Evolutionary conservation across 2,113 vertebrate genomes (phyloP).

Genomic region (Nibea coibor): DNA sequence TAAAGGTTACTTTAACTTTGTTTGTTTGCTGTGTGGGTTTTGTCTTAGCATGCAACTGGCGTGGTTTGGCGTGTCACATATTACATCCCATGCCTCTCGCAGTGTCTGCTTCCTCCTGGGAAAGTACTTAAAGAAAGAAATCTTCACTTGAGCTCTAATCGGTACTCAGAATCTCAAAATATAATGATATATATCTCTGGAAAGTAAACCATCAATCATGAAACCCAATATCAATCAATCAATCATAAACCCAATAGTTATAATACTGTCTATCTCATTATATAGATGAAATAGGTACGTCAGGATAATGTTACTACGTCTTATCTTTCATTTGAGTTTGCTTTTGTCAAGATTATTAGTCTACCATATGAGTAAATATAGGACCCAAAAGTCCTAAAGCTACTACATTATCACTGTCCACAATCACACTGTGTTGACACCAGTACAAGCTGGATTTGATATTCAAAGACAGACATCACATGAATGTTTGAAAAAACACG

Average conservation of each 20-base stretch:
- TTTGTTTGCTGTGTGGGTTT: neutral
- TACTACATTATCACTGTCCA: too few relatives aligned
- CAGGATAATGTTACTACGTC: neutral
- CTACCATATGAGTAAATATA: neutral
- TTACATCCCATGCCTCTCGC: neutral
- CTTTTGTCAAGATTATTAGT: neutral
- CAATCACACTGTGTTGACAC: too few relatives aligned
- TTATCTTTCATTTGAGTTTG: neutral
- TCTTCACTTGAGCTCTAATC: neutral
- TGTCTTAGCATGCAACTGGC: neutral
- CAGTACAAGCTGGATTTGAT: neutral
- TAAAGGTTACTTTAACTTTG: too few relatives aligned
- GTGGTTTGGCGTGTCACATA: neutral
- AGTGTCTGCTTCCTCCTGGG: neutral
- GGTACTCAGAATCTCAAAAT: neutral
- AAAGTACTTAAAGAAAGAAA: neutral
- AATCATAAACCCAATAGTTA: too few relatives aligned
- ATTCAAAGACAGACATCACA: neutral
- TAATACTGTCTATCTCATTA: too few relatives aligned
- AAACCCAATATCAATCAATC: neutral
- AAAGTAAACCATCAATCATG: neutral
- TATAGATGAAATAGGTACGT: too few relatives aligned
- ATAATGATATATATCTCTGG: neutral
- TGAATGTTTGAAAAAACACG: constrained; percentile 1
- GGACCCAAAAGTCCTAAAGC: neutral